Base-by-base conservation (phyloP, 2,888 invertebrate species). In the Euclidia mi region DNA sequence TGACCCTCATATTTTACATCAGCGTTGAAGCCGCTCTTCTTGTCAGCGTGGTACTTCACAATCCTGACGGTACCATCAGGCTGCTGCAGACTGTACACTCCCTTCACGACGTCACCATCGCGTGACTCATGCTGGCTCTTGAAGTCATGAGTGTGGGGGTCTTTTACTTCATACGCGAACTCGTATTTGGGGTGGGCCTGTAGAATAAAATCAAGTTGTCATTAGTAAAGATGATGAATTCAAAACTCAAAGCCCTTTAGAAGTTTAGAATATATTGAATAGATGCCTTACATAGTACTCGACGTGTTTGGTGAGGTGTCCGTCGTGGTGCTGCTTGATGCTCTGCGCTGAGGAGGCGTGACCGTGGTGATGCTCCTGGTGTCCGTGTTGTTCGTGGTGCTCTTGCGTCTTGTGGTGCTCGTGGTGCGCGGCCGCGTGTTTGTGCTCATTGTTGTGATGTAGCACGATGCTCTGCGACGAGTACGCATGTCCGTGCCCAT, bases 101-200 rank as follows among this genome's bases (percentile, higher is more conserved):
- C 95, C 77, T 94, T 92, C 50, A 96, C 96, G 32, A 90, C 93
- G 72, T 95, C 94, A 9, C 95, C 96, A 84, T 94, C 92, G 57
- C 91, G 89, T 68, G 87, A 84, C 81, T 95, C 95, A 44, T 89
- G 84, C 73, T 95, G 95, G 67, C 89, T 88, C 85, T 95, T 95
- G 76, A 92, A 87, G 85, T 95, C 95, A n/a, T 94, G 95, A 40
- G 95, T 93, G 69, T 95, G 95, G 1, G 87, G 88, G 66, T 95
- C 95, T 60, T 93, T 86, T 10, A 94, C 95, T 20, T 95, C 94
- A 77, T 95, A 95, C 55, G 91, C 87, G 81, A 92, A 95, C 55
- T 94, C 89, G 82, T 95, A 95, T 71, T 92, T 92, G 31, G 95
- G 95, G 76, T 94, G 87, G 25, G 91, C 79, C 86, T 87, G 64